Evolutionary conservation across 2,888 invertebrate species (phyloP).

Genomic region (Hemicrepidius hirtus): DNA sequence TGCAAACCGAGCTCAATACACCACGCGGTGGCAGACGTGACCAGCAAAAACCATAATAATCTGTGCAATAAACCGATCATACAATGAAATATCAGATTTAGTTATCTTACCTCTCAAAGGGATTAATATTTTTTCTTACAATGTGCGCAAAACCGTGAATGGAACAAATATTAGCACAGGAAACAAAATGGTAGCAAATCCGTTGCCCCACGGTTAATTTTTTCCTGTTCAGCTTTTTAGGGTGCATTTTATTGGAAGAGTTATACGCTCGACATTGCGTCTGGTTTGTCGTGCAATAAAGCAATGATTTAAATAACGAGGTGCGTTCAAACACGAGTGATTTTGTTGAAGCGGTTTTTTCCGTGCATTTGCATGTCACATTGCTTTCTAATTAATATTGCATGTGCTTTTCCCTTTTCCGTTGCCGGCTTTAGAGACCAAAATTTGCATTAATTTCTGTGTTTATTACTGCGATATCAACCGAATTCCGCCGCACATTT

Average conservation of each 20-base stretch:
- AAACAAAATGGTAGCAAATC: slow-evolving; percentile 51
- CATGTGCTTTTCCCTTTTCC: slow-evolving; percentile 42
- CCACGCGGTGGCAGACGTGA: slow-evolving; percentile 55
- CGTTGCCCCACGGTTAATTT: slow-evolving; percentile 17
- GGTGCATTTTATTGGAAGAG: slow-evolving; percentile 21
- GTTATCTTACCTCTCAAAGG: slow-evolving; percentile 61
- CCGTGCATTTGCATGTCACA: slow-evolving; percentile 49
- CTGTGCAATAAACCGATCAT: slow-evolving; percentile 52
- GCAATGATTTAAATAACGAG: slow-evolving; percentile 30
- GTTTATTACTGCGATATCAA: slow-evolving; percentile 47
- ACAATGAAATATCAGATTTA: slow-evolving; percentile 11
- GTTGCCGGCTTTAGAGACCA: slow-evolving; percentile 30
- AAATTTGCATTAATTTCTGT: slow-evolving; percentile 53
- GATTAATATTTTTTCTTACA: slow-evolving; percentile 58
- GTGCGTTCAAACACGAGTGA: slow-evolving; percentile 31
- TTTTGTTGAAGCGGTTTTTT: slow-evolving; percentile 33
- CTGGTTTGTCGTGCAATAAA: slow-evolving; percentile 32
- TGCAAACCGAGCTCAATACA: slow-evolving; percentile 59
- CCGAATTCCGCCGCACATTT: slow-evolving; percentile 51
- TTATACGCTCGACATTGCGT: not conserved
- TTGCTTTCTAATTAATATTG: slow-evolving; percentile 49
- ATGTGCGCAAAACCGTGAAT: slow-evolving; percentile 66
- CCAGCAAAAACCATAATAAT: slow-evolving; percentile 61
- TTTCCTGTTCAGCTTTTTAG: slow-evolving; percentile 26
- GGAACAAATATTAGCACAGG: slow-evolving; percentile 60